Evolutionary conservation across 2,113 vertebrate genomes (phyloP).

Genomic region (Cyphomyrus plagiostoma): DNA sequence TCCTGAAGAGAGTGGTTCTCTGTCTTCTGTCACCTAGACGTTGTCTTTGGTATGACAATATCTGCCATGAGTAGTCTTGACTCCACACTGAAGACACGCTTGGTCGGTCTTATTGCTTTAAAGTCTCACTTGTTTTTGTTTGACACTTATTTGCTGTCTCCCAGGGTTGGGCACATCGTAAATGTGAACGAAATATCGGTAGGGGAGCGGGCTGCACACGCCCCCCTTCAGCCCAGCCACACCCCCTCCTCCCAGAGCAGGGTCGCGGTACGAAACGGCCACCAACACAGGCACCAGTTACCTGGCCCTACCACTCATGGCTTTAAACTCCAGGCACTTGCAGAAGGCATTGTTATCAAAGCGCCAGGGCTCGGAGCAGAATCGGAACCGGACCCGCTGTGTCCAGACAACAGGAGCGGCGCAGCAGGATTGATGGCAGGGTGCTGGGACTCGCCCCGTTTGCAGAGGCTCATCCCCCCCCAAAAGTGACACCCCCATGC

Average conservation of each 20-base stretch:
- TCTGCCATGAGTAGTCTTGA: background rate
- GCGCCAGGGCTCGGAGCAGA: background rate
- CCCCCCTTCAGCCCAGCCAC: background rate
- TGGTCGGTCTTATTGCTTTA: constrained; percentile 13
- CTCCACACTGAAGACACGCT: background rate
- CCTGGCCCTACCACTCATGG: constrained; percentile 27
- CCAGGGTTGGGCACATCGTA: background rate
- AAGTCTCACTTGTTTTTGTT: background rate
- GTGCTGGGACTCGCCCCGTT: background rate
- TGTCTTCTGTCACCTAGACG: background rate
- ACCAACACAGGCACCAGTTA: background rate
- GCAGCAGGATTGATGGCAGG: background rate
- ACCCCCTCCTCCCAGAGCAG: background rate
- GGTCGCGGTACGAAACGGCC: background rate
- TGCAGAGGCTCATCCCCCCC: too few species aligned
- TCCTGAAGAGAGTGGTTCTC: background rate
- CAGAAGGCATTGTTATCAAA: constrained; percentile 38
- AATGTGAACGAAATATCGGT: background rate
- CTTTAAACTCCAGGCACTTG: constrained; percentile 53
- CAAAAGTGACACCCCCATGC: background rate
- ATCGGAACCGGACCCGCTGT: background rate
- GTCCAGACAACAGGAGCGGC: background rate
- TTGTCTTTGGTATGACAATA: constrained; percentile 29
- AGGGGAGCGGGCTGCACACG: background rate
- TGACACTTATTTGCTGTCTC: background rate